These are phyloP conservation scores for Caenorhabditis becei DNA, from an alignment of 2,888 invertebrate species.

Conservation along the genomic window DNA sequence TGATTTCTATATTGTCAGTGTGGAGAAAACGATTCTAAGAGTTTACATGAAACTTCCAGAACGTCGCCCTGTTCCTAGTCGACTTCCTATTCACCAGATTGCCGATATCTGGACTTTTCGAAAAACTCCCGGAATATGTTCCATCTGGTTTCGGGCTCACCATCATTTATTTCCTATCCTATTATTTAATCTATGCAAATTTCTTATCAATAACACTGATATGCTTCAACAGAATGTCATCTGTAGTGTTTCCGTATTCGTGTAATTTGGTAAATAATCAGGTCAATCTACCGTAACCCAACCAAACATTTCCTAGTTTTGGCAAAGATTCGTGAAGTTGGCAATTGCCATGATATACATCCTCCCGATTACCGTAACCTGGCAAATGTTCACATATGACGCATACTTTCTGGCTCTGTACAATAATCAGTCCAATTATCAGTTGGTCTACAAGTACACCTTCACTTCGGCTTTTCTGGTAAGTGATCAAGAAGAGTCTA, in stretches of 20 bases:
- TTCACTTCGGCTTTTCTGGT: conserved; percentile 12
- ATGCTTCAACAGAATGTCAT: conserved; percentile 54
- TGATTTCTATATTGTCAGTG: conserved; percentile 48
- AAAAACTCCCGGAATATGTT: conserved; percentile 23
- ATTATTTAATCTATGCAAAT: conserved; percentile 54
- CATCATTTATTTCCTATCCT: conserved; percentile 43
- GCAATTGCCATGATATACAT: conserved; percentile 32
- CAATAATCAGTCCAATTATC: conserved; percentile 33
- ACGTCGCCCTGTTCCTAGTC: conserved; percentile 43
- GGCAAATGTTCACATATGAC: conserved; percentile 52
- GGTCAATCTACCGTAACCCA: too few species aligned
- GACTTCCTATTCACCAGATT: conserved; percentile 46
- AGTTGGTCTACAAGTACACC: conserved; percentile 30
- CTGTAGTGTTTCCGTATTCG: conserved; percentile 48
- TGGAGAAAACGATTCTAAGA: neutral
- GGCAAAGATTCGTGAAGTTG: conserved; percentile 5
- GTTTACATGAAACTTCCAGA: conserved; percentile 17
- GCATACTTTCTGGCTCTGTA: conserved; percentile 36
- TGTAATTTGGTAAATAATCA: conserved; percentile 16
- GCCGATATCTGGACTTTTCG: conserved; percentile 46
- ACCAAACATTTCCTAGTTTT: conserved; percentile 38
- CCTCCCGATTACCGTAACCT: conserved; percentile 34
- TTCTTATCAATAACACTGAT: conserved; percentile 49
- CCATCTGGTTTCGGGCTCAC: conserved; percentile 27
- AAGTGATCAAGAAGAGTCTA: neutral